These are phyloP conservation scores for Pomacea canaliculata DNA, from an alignment of 2,888 invertebrate species.

Conservation along the genomic window DNA sequence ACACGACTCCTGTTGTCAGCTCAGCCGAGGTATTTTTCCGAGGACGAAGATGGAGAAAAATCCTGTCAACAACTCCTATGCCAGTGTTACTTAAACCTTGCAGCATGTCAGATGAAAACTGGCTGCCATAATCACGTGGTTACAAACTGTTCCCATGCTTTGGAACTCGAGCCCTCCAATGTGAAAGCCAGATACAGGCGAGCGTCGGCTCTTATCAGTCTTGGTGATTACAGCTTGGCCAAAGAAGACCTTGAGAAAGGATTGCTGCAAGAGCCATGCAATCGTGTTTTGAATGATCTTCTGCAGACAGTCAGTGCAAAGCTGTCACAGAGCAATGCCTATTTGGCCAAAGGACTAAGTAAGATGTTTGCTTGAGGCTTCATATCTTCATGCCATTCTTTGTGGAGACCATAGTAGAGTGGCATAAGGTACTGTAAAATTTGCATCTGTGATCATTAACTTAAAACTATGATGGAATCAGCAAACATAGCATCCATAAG, in stretches of 20 bases:
- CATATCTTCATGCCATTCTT: background rate
- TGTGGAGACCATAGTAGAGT: too few relatives aligned
- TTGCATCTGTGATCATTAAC: too few relatives aligned
- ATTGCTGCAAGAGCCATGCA: conserved; percentile 16
- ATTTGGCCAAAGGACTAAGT: conserved; percentile 31
- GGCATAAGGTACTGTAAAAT: too few relatives aligned
- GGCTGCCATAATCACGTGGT: conserved; percentile 79
- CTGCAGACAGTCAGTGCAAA: conserved; percentile 72
- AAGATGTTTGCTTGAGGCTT: conserved; percentile 31
- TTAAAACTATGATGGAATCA: too few relatives aligned
- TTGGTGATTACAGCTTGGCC: conserved; percentile 63
- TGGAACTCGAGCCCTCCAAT: conserved; percentile 70
- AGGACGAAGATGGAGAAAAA: conserved; percentile 22
- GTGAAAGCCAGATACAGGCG: conserved; percentile 73
- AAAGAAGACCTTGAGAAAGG: conserved; percentile 71
- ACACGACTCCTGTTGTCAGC: conserved; percentile 78
- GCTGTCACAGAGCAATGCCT: conserved; percentile 16
- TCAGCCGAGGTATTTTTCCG: conserved; percentile 20
- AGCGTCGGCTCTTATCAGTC: conserved; percentile 70
- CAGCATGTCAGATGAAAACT: conserved; percentile 82
- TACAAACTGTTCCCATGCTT: conserved; percentile 74
- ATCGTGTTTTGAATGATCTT: conserved; percentile 72
- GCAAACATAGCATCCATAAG: too few relatives aligned
- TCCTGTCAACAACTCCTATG: conserved; percentile 34
- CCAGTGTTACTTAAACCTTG: conserved; percentile 82